Conservation (phyloP, 2,888 invertebrate species). For the Tenodera sinensis region DNA sequence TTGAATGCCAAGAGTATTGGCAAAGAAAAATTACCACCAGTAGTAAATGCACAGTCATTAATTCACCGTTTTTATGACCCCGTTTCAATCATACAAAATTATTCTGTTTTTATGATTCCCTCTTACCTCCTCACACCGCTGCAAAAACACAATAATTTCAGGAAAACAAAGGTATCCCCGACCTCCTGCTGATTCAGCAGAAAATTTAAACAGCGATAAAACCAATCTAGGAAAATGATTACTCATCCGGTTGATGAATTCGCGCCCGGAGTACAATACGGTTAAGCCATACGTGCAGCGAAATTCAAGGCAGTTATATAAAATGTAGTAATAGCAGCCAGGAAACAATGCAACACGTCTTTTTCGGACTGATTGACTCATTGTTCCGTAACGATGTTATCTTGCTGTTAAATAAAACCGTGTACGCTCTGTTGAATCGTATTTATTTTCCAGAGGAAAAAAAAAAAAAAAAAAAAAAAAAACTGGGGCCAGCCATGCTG, state of each 20-base stretch:
- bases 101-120: background rate
- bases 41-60: background rate
- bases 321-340: background rate
- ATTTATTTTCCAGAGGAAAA: background rate
- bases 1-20: too few relatives aligned
- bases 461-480: background rate
- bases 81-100: background rate
- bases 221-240: background rate
- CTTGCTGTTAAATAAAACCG: background rate
- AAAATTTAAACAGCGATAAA: background rate
- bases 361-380: background rate
- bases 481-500: background rate
- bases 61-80: background rate
- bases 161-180: background rate
- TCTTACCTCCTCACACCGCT: background rate
- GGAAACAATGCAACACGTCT: background rate
- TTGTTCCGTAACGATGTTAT: background rate
- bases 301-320: background rate
- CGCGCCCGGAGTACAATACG: background rate
- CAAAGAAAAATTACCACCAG: background rate
- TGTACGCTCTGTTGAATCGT: background rate
- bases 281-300: background rate
- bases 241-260: background rate
- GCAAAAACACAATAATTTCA: background rate
- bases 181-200: background rate